These are phyloP conservation scores for Saxicola maurus DNA, from an alignment of 2,797 vertebrate genomes.

Conservation along the genomic window DNA sequence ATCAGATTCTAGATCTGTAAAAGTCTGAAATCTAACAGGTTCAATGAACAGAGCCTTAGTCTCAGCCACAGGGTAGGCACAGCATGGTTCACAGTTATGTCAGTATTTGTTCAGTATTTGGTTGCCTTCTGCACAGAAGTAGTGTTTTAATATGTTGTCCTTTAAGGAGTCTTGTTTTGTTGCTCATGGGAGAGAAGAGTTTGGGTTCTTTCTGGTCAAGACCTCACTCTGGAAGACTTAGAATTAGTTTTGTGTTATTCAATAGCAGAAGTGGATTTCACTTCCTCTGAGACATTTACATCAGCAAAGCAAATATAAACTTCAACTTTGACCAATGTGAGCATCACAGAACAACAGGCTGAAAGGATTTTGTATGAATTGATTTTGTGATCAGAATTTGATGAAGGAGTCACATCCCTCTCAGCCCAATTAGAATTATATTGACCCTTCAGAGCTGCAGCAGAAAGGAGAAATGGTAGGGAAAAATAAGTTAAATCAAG, in stretches of 20 bases:
- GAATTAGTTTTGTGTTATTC: neutral
- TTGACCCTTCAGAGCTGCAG: neutral
- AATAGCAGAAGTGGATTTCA: neutral
- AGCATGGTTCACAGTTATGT: neutral
- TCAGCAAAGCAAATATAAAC: neutral
- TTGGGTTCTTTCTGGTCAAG: neutral
- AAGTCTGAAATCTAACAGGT: neutral
- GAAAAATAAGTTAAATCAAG: neutral
- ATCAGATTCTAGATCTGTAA: neutral
- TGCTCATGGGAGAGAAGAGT: neutral
- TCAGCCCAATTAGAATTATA: slow-evolving; percentile 9
- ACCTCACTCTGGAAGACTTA: neutral
- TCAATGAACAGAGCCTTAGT: neutral
- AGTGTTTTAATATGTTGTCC: neutral
- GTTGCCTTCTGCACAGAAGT: neutral
- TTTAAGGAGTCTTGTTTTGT: neutral
- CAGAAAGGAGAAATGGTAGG: neutral
- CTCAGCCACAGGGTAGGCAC: neutral
- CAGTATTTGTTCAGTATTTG: neutral
- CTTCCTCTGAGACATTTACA: neutral
- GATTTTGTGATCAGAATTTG: slow-evolving; percentile 37
- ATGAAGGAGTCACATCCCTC: neutral
- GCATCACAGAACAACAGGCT: neutral
- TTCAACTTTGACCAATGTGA: neutral
- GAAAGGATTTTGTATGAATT: neutral